Conservation (phyloP, 2,888 invertebrate species). For the Spialia ferax region DNA sequence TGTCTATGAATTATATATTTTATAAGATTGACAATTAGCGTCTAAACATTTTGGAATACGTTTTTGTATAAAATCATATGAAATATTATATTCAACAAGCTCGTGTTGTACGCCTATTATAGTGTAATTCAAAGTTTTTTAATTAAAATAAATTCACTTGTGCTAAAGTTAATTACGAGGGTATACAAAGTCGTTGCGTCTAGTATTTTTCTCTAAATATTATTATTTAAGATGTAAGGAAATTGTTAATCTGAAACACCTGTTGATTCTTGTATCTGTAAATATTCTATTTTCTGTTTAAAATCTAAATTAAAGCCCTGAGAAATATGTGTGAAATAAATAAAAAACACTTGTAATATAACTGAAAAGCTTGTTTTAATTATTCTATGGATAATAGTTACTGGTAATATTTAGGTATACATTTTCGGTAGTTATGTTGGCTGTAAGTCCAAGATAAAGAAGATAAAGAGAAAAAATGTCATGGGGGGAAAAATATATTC, state of each 20-base stretch:
- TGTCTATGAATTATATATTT: constrained; percentile 20
- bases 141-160: constrained; percentile 24
- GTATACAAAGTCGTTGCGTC: constrained; percentile 40
- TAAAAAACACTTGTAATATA: constrained; percentile 81
- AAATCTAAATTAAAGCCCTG: constrained; percentile 75
- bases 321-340: constrained; percentile 85
- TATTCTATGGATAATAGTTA: too few relatives aligned
- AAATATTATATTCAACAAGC: constrained; percentile 30
- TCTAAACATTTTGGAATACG: constrained; percentile 29
- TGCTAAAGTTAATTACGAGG: constrained; percentile 34
- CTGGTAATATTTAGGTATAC: too few relatives aligned
- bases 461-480: too few relatives aligned
- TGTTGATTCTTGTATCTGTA: constrained; percentile 82
- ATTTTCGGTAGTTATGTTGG: too few relatives aligned
- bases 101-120: constrained; percentile 21
- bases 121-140: constrained; percentile 14
- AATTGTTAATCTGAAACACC: constrained; percentile 76
- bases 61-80: constrained; percentile 33
- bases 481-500: too few relatives aligned
- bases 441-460: too few relatives aligned
- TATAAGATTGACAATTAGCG: constrained; percentile 27
- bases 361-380: constrained; percentile 56
- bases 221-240: constrained; percentile 63
- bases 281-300: constrained; percentile 80
- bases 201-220: constrained; percentile 40